Evolutionary conservation across 2,797 vertebrate genomes (phyloP).

Genomic region (Adrianichthys oophorus): DNA sequence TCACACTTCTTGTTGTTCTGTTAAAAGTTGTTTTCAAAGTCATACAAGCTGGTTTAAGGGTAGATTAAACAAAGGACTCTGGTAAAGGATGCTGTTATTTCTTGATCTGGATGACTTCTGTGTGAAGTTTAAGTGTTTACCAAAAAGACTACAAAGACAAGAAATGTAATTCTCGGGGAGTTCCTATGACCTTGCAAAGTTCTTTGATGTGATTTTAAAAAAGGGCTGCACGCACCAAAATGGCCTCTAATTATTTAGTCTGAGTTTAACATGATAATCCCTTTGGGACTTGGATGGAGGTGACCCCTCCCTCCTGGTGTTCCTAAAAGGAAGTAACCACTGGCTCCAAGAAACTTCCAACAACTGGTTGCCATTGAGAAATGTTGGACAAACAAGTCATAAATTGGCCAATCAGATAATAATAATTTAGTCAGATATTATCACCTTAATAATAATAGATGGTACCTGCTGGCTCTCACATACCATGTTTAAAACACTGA

Average conservation of each 20-base stretch:
- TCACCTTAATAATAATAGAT: too few relatives aligned
- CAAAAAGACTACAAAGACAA: conserved; percentile 35
- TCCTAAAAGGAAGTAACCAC: conserved; percentile 27
- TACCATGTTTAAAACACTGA: too few relatives aligned
- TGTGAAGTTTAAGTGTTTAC: conserved; percentile 21
- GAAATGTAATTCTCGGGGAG: conserved; percentile 11
- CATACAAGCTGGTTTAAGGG: conserved; percentile 20
- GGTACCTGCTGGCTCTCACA: too few relatives aligned
- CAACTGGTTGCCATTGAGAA: too few relatives aligned
- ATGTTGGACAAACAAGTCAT: too few relatives aligned
- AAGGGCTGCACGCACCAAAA: conserved; percentile 56
- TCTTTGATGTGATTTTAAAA: conserved; percentile 59
- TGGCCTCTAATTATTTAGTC: conserved; percentile 69
- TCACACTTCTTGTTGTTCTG: conserved; percentile 10
- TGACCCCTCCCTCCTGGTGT: conserved; percentile 14
- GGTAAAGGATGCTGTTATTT: conserved; percentile 20
- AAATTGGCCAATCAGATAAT: too few relatives aligned
- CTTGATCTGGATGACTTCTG: conserved; percentile 17
- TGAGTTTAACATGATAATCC: conserved; percentile 62
- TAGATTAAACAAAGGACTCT: conserved; percentile 25
- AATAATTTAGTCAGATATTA: too few relatives aligned
- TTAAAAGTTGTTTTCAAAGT: conserved; percentile 9
- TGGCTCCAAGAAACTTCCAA: too few relatives aligned
- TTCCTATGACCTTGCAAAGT: conserved; percentile 9
- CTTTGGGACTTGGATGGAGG: conserved; percentile 46